Evolutionary conservation across 2,797 vertebrate species (phyloP).

Genomic region (Anguilla obscura): DNA sequence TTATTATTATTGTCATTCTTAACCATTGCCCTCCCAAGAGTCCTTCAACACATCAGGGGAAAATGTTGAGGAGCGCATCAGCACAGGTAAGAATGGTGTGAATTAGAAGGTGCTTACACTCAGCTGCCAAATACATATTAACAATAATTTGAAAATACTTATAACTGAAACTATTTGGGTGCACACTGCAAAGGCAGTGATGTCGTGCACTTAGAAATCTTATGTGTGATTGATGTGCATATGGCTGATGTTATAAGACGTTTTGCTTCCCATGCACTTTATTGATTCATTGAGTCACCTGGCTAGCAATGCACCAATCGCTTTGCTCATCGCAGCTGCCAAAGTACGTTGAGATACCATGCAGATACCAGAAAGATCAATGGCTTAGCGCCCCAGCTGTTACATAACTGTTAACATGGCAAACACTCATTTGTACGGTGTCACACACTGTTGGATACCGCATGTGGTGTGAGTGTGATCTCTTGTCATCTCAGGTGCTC

Average conservation of each 20-base stretch:
- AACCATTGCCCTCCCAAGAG: background rate
- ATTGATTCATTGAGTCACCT: background rate
- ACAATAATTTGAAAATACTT: background rate
- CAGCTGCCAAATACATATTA: background rate
- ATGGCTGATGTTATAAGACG: background rate
- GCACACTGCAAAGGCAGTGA: no score
- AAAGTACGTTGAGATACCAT: background rate
- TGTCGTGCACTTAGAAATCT: background rate
- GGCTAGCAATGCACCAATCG: background rate
- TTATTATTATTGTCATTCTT: background rate
- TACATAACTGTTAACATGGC: background rate
- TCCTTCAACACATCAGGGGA: conserved; percentile 28
- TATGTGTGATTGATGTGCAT: background rate
- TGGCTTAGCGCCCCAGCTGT: background rate
- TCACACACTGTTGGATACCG: background rate
- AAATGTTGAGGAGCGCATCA: conserved; percentile 68
- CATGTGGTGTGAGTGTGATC: background rate
- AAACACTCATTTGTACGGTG: background rate
- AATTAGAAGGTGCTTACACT: background rate
- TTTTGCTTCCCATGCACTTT: background rate
- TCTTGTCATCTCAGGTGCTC: conserved; percentile 70
- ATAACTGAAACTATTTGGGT: background rate
- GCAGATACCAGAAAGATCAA: background rate
- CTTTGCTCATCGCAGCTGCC: background rate
- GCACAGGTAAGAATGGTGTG: conserved; percentile 58